These are phyloP conservation scores for Scolanthus callimorphus DNA, from an alignment of 92 coral and sea anemone genomes.

Conservation along the genomic window DNA sequence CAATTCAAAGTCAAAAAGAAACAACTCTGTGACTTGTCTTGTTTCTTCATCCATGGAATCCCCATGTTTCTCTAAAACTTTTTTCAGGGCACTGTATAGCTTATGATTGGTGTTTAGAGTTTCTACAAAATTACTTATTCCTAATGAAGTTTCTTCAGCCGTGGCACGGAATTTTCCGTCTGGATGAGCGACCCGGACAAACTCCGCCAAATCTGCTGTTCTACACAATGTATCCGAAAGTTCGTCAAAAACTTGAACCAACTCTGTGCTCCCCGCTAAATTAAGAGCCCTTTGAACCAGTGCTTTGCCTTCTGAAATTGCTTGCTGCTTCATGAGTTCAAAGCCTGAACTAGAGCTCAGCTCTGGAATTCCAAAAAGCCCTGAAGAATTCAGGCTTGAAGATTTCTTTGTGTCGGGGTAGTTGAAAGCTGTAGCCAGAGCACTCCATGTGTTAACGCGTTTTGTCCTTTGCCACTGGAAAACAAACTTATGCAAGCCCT, in stretches of 20 bases:
- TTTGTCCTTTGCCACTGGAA: conserved; percentile 9
- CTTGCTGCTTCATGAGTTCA: conserved; percentile 43
- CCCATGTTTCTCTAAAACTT: conserved; percentile 20
- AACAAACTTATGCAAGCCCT: background rate
- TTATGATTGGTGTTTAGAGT: conserved; percentile 78
- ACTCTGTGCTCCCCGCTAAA: conserved; percentile 28
- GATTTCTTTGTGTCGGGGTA: conserved; percentile 51
- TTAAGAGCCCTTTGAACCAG: conserved; percentile 59
- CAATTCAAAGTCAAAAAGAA: conserved; percentile 95
- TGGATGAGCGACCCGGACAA: conserved; percentile 94
- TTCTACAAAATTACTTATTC: conserved; percentile 87
- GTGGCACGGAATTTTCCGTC: conserved; percentile 48
- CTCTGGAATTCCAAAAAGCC: conserved; percentile 83
- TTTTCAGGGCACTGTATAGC: conserved; percentile 54
- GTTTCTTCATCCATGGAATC: conserved; percentile 71
- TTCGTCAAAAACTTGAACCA: conserved; percentile 79
- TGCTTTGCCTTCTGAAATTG: conserved; percentile 48
- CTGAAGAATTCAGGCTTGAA: conserved; percentile 54
- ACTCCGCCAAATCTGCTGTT: conserved; percentile 92
- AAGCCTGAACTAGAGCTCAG: conserved; percentile 64
- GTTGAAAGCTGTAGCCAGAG: conserved; percentile 84
- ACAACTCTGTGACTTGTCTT: conserved; percentile 78
- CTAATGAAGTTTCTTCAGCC: conserved; percentile 85
- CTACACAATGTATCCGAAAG: conserved; percentile 86
- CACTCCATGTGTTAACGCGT: conserved; percentile 71